These are phyloP conservation scores for Anseranas semipalmata DNA, from an alignment of 2,113 vertebrate species.

Conservation along the genomic window DNA sequence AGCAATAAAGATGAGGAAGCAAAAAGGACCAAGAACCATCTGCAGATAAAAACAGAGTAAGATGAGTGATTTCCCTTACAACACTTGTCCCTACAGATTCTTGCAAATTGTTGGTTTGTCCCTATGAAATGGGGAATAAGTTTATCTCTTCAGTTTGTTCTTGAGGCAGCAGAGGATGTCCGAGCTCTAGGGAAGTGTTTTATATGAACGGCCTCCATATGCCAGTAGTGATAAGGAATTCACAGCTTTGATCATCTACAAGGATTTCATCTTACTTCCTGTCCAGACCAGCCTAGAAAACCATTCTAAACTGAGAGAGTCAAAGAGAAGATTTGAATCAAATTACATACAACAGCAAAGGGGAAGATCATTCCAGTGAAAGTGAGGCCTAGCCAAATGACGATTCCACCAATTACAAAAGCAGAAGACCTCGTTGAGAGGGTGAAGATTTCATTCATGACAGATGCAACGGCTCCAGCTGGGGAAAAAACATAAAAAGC, in stretches of 20 bases:
- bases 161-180: neutral
- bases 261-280: neutral
- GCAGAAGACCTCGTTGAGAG: conserved; percentile 57
- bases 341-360: conserved; percentile 64
- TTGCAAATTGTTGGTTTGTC: neutral
- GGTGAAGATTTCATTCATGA: conserved; percentile 69
- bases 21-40: conserved; percentile 79
- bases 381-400: conserved; percentile 67
- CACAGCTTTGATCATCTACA: neutral
- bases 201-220: neutral
- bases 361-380: conserved; percentile 71
- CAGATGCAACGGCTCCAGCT: conserved; percentile 27
- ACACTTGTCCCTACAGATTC: neutral
- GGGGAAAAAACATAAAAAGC: neutral
- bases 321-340: neutral
- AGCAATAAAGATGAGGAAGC: conserved; percentile 84
- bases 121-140: neutral
- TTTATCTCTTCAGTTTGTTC: neutral
- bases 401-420: conserved; percentile 39
- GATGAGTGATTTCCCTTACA: neutral
- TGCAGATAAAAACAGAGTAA: conserved; percentile 54
- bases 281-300: neutral
- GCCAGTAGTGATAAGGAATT: neutral
- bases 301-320: neutral
- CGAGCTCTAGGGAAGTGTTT: neutral